These are phyloP conservation scores for Columba janthina DNA, from an alignment of 2,113 vertebrate genomes.

Conservation along the genomic window DNA sequence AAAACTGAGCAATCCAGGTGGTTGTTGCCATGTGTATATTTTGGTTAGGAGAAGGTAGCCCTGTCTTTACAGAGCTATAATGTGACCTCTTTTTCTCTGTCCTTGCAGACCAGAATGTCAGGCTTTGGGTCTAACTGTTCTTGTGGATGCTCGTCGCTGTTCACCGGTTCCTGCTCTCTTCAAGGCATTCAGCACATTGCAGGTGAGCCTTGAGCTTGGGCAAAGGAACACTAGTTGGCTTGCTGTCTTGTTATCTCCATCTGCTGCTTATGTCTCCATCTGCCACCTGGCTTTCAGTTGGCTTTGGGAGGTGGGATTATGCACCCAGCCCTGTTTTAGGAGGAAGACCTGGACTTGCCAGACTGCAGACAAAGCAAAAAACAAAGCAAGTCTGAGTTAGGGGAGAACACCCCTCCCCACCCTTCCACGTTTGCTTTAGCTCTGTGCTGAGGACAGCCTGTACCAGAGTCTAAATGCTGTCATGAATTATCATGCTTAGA, in stretches of 20 bases:
- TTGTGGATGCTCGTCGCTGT: slow-evolving; percentile 83
- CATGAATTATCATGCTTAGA: not conserved
- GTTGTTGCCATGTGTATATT: not conserved
- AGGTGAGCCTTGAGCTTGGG: slow-evolving; percentile 68
- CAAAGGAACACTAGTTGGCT: not conserved
- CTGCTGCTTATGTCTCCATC: not conserved
- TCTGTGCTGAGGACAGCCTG: not conserved
- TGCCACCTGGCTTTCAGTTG: not conserved
- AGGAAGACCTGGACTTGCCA: not conserved
- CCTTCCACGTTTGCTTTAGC: not conserved
- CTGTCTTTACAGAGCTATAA: not conserved
- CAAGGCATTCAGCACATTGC: slow-evolving; percentile 74
- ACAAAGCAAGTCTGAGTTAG: not conserved
- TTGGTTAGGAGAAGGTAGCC: not conserved
- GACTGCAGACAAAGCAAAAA: not conserved
- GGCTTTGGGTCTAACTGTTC: slow-evolving; percentile 78
- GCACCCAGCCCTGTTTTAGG: not conserved
- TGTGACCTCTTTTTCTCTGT: not conserved
- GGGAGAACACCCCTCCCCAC: not conserved
- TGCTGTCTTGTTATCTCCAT: not conserved
- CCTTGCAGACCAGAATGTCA: slow-evolving; percentile 77
- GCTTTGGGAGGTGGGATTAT: not conserved
- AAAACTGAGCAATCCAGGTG: not conserved
- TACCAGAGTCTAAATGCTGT: not conserved
- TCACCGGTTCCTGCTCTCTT: slow-evolving; percentile 77